Evolutionary conservation across 1,140 invertebrate species (phyloP).

Genomic region (Streblospio benedicti): DNA sequence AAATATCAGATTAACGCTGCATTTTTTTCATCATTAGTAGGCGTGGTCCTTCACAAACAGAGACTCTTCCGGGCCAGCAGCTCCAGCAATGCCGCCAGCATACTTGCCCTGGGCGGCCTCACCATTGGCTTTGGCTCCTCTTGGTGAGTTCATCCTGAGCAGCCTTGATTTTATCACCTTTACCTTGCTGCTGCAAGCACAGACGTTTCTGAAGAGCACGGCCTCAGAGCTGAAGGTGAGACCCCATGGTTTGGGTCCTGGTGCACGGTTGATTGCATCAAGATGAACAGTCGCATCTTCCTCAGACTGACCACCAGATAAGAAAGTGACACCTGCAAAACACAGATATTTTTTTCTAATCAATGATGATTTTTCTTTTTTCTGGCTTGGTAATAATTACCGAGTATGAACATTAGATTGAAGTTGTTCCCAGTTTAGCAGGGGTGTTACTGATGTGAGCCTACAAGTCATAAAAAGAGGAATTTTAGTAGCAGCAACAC

Average conservation of each 20-base stretch:
- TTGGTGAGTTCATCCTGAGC: constrained; percentile 83
- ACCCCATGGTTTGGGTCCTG: constrained; percentile 74
- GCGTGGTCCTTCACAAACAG: constrained; percentile 75
- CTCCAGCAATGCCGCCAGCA: constrained; percentile 61
- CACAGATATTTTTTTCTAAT: no score
- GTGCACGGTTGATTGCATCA: constrained; percentile 82
- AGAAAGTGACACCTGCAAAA: constrained; percentile 71
- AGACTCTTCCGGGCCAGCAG: constrained; percentile 61
- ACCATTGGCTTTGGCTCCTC: constrained; percentile 82
- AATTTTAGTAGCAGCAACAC: no score
- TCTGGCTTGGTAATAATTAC: no score
- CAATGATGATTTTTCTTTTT: no score
- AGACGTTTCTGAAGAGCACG: constrained; percentile 79
- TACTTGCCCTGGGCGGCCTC: constrained; percentile 71
- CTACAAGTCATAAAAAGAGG: no score
- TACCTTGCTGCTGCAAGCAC: constrained; percentile 83
- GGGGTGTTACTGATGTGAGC: no score
- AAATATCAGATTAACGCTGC: no score
- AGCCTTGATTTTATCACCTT: constrained; percentile 70
- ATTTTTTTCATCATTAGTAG: no score
- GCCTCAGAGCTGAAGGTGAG: constrained; percentile 96
- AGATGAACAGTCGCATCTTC: constrained; percentile 90
- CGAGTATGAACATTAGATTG: no score
- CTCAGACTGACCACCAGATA: constrained; percentile 94
- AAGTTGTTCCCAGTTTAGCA: no score